These are phyloP conservation scores for Drosophila maculinotata DNA, from an alignment of 2,888 invertebrate species.

Conservation along the genomic window DNA sequence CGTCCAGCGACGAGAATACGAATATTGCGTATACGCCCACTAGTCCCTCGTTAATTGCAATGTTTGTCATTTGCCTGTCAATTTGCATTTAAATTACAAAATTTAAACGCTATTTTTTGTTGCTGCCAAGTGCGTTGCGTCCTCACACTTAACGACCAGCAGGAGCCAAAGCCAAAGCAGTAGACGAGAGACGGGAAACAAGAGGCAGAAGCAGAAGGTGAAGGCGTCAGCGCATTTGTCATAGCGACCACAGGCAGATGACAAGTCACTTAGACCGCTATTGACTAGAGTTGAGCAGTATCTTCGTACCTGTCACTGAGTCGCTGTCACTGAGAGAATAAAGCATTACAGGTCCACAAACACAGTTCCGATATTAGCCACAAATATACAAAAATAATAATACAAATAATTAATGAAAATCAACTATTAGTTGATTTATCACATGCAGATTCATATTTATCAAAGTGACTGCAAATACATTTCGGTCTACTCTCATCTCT, in stretches of 20 bases:
- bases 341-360: background rate
- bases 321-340: background rate
- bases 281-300: constrained; percentile 14
- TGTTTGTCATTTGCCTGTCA: constrained; percentile 77
- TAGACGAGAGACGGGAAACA: too few species aligned
- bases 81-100: constrained; percentile 83
- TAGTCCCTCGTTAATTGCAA: constrained; percentile 79
- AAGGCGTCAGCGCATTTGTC: constrained; percentile 44
- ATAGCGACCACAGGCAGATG: constrained; percentile 39
- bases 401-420: too few species aligned
- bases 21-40: constrained; percentile 68
- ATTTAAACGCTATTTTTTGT: constrained; percentile 65
- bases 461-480: background rate
- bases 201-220: constrained; percentile 2
- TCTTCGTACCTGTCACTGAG: background rate
- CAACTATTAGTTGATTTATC: too few species aligned
- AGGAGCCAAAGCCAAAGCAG: constrained; percentile 11
- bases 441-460: too few species aligned
- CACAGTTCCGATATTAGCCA: background rate
- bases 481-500: background rate
- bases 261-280: constrained; percentile 20
- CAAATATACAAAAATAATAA: too few species aligned
- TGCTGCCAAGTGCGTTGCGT: constrained; percentile 22
- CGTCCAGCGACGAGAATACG: constrained; percentile 3
- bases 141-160: constrained; percentile 39